phyloP scores from a whole-genome alignment of 1,140 invertebrate species.

The Tetramorium simillimum region DNA sequence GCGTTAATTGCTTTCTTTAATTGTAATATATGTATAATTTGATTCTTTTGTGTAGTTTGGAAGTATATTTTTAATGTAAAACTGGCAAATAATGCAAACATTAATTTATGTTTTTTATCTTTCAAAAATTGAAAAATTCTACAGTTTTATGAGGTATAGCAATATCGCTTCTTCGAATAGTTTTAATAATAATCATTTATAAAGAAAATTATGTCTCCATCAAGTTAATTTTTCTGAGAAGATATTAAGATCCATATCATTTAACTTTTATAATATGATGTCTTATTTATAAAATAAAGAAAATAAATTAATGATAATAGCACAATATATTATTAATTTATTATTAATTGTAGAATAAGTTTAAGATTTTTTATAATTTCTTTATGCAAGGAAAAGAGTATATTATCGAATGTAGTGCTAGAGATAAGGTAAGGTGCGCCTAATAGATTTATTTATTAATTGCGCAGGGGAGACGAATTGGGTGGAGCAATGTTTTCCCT shows the following conservation, averaged over 20 bases:
- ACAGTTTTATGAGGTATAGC: background rate
- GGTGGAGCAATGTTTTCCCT: background rate
- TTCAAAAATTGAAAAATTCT: background rate
- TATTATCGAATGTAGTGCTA: background rate
- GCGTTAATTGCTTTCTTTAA: background rate
- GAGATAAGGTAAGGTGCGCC: background rate
- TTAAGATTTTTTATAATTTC: background rate
- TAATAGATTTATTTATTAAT: slow-evolving; percentile 9
- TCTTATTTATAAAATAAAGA: background rate
- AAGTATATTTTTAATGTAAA: background rate
- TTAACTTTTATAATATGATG: background rate
- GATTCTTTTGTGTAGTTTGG: background rate
- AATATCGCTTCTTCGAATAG: background rate
- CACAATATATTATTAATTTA: background rate
- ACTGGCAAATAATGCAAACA: background rate
- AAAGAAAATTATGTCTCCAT: background rate
- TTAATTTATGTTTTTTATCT: background rate
- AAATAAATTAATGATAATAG: background rate
- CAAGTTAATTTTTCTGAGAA: background rate
- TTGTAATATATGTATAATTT: background rate
- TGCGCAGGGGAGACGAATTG: background rate
- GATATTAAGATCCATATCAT: background rate
- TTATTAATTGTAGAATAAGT: background rate
- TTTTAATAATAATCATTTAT: background rate
- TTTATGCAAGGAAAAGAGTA: background rate